Conservation (phyloP, 2,888 invertebrate genomes). For the Sarcophaga subvicina region DNA sequence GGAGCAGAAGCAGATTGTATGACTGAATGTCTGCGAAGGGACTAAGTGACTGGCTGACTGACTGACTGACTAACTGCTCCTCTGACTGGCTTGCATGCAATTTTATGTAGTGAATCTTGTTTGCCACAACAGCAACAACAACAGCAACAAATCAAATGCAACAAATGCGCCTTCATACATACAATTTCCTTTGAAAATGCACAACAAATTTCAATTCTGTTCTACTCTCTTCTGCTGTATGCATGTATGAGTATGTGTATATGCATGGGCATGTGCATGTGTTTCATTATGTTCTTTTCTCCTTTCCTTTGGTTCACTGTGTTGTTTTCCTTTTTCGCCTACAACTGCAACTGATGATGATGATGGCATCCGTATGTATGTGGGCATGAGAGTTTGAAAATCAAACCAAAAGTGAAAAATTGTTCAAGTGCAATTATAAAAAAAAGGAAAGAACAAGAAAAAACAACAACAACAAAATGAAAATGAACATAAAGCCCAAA, state of each 20-base stretch:
- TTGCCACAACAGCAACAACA: constrained; percentile 8
- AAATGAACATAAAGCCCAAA: constrained; percentile 9
- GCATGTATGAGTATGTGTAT: too few species aligned
- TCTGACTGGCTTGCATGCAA: constrained; percentile 38
- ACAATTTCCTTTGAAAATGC: constrained; percentile 61
- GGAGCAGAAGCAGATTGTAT: neutral
- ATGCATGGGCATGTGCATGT: too few species aligned
- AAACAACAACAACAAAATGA: neutral
- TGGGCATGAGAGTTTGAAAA: constrained; percentile 43
- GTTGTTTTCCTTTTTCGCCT: constrained; percentile 34
- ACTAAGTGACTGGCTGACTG: neutral
- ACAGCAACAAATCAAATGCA: constrained; percentile 54
- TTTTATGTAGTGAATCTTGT: constrained; percentile 28
- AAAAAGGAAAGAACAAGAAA: constrained; percentile 27
- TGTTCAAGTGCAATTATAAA: constrained; percentile 63
- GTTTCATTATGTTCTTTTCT: neutral
- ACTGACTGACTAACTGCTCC: neutral
- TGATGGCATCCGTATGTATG: constrained; percentile 36
- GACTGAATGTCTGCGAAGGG: neutral
- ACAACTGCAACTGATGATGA: neutral
- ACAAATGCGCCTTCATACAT: constrained; percentile 61
- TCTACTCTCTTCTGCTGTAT: neutral
- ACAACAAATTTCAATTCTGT: constrained; percentile 48
- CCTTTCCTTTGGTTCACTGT: neutral
- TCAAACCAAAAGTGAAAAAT: constrained; percentile 69